phyloP scores from a whole-genome alignment of 2,888 invertebrate species.

The Oxycera nigricornis region DNA sequence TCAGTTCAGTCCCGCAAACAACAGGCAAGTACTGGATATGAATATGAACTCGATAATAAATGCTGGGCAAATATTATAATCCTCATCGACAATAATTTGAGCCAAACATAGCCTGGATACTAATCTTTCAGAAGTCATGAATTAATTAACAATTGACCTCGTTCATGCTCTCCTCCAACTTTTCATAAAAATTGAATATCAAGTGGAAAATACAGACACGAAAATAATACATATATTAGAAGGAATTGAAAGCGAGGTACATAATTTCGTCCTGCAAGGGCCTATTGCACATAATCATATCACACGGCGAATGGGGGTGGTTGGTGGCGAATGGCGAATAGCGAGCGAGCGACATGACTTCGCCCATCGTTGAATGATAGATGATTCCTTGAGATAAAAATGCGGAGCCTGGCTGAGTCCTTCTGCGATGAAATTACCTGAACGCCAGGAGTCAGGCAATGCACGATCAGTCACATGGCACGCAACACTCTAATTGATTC shows the following conservation, averaged over 20 bases:
- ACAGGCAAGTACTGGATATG: slow-evolving; percentile 1
- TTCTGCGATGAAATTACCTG: slow-evolving; percentile 22
- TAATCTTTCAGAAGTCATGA: slow-evolving; percentile 45
- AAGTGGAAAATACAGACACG: slow-evolving; percentile 15
- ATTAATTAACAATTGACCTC: slow-evolving; percentile 48
- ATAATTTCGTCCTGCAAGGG: neutral
- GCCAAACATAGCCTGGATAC: slow-evolving; percentile 40
- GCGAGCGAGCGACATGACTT: slow-evolving; percentile 44
- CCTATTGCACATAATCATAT: slow-evolving; percentile 42
- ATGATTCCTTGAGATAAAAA: slow-evolving; percentile 45
- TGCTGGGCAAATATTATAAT: slow-evolving; percentile 39
- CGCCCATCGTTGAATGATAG: slow-evolving; percentile 45
- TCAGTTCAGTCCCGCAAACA: slow-evolving; percentile 9
- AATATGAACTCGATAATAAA: slow-evolving; percentile 30
- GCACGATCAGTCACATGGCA: slow-evolving; percentile 45
- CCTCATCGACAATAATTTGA: slow-evolving; percentile 42
- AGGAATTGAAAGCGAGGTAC: slow-evolving; percentile 11
- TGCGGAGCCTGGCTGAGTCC: neutral
- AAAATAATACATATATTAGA: slow-evolving; percentile 36
- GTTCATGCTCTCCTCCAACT: slow-evolving; percentile 34
- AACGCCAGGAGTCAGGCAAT: slow-evolving; percentile 4
- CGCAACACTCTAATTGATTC: slow-evolving; percentile 40
- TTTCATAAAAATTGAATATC: slow-evolving; percentile 37
- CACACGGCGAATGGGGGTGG: slow-evolving; percentile 36
- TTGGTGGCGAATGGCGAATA: slow-evolving; percentile 3